Base-by-base conservation (phyloP, 2,797 vertebrate genomes). In the Molossus alvarezi region DNA sequence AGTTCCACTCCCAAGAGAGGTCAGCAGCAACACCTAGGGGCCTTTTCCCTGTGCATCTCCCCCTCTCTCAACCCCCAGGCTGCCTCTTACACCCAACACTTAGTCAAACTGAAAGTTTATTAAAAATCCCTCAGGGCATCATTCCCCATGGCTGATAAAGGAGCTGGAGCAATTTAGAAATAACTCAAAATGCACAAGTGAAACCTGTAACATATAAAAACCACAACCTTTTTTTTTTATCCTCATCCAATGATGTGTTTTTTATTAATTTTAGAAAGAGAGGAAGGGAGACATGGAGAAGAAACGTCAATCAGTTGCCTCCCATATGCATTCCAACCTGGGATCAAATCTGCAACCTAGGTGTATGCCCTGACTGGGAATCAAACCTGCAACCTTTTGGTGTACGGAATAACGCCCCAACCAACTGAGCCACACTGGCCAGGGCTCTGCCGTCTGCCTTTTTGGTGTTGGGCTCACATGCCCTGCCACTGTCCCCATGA, bases 191-290 rank as follows among this genome's bases (percentile, higher is more conserved):
- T 41, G 64, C 13, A 5, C n/a, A 15, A 14, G 11, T 25, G 48
- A 55, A 37, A 23, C 13, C 14, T 80, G 3, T 7, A 1, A 73
- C 0, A 0, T 29, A 20, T 25, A 51, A 27, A 79, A 37, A n/a
- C 17, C 51, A 58, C 65, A 33, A 1, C 0, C 51, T 53, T 45
- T 45, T 45, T 45, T 45, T 45, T 53, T 53, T 53, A 51, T 53
- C 12, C 51, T 53, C 51, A 53, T 9, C 51, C 51, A 53, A 53
- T 7, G 9, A 53, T 13, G 11, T 53, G 9, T 53, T 53, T 53
- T 53, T 53, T 53, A 53, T 53, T 53, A 9, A 53, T 53, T 53
- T 53, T 53, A 53, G 51, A 53, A 2, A 53, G 12, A 53, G 51
- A 53, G 51, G 51, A 53, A 53, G 51, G 51, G 51, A 53, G 51